A percentile compares a stretch with the other conserved stretches of the same genome.
Evolutionary conservation across 2,888 invertebrate genomes (phyloP).

Genomic region (Steinernema carpocapsae): DNA sequence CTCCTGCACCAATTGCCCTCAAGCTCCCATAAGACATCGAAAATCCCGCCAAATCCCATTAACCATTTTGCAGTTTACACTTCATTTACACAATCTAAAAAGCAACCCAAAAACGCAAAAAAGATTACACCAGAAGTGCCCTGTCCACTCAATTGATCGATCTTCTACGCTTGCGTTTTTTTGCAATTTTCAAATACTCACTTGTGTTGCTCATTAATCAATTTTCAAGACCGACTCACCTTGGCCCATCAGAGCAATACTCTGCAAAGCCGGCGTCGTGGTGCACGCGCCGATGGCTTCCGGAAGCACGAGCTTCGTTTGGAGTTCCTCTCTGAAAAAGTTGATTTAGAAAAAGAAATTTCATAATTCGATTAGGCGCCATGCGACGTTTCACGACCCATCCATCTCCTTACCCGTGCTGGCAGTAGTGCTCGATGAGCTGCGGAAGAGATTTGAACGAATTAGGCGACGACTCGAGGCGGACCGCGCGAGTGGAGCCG

Average conservation of each 20-base stretch:
- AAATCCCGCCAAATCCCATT: no score
- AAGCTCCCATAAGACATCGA: no score
- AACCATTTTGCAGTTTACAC: no score
- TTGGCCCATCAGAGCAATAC: slow-evolving; percentile 83
- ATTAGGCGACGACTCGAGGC: slow-evolving; percentile 90
- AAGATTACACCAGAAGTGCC: no score
- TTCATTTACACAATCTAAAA: no score
- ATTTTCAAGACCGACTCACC: slow-evolving; percentile 69
- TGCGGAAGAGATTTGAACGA: slow-evolving; percentile 90
- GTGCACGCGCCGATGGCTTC: slow-evolving; percentile 84
- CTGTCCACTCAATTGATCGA: no score
- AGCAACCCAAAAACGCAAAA: no score
- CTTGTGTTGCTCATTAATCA: not conserved
- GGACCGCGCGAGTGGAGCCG: slow-evolving; percentile 74
- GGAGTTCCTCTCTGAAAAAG: slow-evolving; percentile 83
- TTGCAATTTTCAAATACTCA: no score
- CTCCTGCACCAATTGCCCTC: no score
- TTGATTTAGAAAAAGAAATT: slow-evolving; percentile 5
- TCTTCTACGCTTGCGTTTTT: no score
- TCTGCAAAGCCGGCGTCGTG: slow-evolving; percentile 86
- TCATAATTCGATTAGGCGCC: slow-evolving; percentile 13
- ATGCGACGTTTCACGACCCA: slow-evolving; percentile 52
- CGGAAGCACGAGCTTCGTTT: slow-evolving; percentile 85
- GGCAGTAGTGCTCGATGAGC: slow-evolving; percentile 89
- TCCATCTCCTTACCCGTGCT: slow-evolving; percentile 77